A percentile compares a stretch with the other conserved stretches of the same genome.
phyloP scores from a whole-genome alignment of 2,113 vertebrate genomes.

The Alosa alosa region DNA sequence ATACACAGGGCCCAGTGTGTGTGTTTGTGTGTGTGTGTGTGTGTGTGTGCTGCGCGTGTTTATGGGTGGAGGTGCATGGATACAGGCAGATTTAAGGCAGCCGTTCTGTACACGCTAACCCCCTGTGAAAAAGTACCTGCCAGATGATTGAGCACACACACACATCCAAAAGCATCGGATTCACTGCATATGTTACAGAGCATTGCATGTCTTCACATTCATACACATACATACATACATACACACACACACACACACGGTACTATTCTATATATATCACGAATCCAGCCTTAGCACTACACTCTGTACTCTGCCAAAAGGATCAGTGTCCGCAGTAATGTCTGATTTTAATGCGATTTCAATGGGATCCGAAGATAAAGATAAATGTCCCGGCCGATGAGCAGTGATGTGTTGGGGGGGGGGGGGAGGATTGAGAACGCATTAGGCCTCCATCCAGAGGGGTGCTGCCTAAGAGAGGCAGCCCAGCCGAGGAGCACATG shows the following conservation, averaged over 20 bases:
- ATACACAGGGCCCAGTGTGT: background rate
- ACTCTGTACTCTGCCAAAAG: background rate
- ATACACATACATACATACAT: background rate
- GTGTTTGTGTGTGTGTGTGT: slow-evolving; percentile 14
- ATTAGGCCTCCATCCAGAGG: slow-evolving; percentile 24
- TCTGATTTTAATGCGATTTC: slow-evolving; percentile 43
- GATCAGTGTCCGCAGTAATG: slow-evolving; percentile 19
- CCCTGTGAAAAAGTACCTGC: background rate
- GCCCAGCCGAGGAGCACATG: slow-evolving; percentile 16
- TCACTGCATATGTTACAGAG: background rate
- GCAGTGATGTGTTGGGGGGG: background rate
- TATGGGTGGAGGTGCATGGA: background rate
- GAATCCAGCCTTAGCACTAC: background rate
- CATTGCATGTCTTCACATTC: background rate
- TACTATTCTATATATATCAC: too few species aligned
- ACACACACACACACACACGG: background rate
- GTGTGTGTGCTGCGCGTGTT: slow-evolving; percentile 1
- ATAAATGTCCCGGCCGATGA: slow-evolving; percentile 22
- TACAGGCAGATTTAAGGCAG: background rate
- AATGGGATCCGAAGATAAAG: slow-evolving; percentile 39
- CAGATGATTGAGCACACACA: background rate
- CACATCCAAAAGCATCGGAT: background rate
- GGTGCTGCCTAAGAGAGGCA: background rate
- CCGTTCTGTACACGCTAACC: background rate
- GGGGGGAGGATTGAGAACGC: slow-evolving; percentile 2